Evolutionary conservation across 2,113 vertebrate species (phyloP).

Genomic region (Petroica traversi): DNA sequence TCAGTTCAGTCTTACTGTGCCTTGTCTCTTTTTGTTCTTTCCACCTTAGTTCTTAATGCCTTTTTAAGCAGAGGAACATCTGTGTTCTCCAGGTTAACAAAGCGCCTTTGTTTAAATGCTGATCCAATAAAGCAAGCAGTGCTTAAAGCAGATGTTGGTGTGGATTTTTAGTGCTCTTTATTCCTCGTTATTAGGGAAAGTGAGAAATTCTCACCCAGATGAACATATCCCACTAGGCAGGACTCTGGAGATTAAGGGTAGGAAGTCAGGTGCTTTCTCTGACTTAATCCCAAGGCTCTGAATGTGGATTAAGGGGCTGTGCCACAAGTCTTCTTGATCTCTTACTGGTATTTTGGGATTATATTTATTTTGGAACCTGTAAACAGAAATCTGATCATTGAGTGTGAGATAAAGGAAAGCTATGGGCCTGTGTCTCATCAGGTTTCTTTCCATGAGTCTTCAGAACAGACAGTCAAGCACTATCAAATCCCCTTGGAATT

Average conservation of each 20-base stretch:
- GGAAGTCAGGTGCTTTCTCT: constrained; percentile 29
- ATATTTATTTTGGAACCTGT: neutral
- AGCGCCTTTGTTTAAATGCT: neutral
- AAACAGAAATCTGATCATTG: neutral
- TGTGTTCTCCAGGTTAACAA: neutral
- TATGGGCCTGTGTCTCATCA: neutral
- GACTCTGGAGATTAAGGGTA: constrained; percentile 5
- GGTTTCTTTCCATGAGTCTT: neutral
- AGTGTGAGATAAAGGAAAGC: neutral
- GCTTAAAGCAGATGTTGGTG: neutral
- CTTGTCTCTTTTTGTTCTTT: neutral
- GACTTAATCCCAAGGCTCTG: neutral
- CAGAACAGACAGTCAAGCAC: neutral
- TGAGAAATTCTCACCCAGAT: constrained; percentile 14
- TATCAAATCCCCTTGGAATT: neutral
- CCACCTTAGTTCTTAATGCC: neutral
- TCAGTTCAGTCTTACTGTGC: neutral
- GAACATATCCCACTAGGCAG: neutral
- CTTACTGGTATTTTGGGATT: neutral
- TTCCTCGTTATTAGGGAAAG: neutral
- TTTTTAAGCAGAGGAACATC: neutral
- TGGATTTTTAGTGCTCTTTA: neutral
- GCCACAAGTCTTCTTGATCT: neutral
- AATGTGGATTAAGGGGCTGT: neutral
- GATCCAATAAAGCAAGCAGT: neutral